Evolutionary conservation across 2,888 invertebrate species (phyloP), one percentile per base, ranked within the genome.

Genomic region (Neoaliturus tenellus): DNA sequence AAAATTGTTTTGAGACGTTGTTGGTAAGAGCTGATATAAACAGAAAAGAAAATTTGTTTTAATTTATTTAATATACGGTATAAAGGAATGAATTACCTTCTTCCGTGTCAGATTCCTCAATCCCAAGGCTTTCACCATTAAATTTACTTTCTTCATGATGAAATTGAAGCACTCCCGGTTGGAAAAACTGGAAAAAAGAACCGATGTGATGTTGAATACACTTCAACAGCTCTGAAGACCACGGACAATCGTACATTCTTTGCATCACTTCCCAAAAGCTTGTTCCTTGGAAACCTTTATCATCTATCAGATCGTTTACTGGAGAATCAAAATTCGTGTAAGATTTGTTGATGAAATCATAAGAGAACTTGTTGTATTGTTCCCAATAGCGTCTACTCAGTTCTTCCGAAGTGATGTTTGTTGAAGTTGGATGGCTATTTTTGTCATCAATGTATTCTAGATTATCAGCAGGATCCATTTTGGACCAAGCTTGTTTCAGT

Each of bases 71-170:
- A n/a, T n/a, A n/a, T n/a, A n/a, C n/a, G n/a, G n/a, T n/a, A n/a
- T n/a, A n/a, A n/a, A n/a, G n/a, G n/a, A n/a, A n/a, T n/a, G n/a
- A 31, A 20, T 55, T 51, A 78, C 78, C 78, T 78, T 51, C 33
- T n/a, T 78, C 78, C 51, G 14, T 14, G 14, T 78, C 78, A 51
- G 55, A 31, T 20, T 20, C 31, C 12, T 55, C 78, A 8, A 33
- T 33, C 12, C 55, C 33, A 0, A 20, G 28, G 41, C 14, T 41
- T 1, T 31, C 48, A n/a, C 55, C n/a, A 3, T 75, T 35, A 17
- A 23, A 48, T 14, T 1, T 0, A n/a, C 35, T 48, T 20, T 55
- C 78, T 12, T 44, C 78, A 5, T 8, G 17, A 23, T 78, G 6
- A 12, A 44, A 44, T 14, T 20, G 55, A 20, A 55, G 78, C 3